phyloP scores from a whole-genome alignment of 23 tunicate species.

The Trididemnum clinides region DNA sequence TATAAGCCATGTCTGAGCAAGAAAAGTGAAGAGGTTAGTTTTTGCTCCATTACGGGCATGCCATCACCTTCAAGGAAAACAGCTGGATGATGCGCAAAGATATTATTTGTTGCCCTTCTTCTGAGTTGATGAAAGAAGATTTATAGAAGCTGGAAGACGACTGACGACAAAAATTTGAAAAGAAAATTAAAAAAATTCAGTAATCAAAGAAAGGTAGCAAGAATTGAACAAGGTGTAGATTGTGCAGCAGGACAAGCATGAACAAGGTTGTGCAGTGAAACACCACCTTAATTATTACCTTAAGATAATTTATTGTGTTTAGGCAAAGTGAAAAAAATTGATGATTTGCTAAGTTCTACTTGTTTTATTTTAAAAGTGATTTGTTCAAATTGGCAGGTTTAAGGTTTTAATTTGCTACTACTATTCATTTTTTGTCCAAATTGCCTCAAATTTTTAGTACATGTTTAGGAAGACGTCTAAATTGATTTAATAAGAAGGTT shows the following conservation, averaged over 20 bases:
- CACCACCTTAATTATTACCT: too few relatives aligned
- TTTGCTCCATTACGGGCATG: slow-evolving; percentile 2
- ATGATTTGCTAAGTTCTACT: neutral
- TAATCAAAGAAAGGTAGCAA: neutral
- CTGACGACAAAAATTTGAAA: too few relatives aligned
- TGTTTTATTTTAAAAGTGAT: neutral
- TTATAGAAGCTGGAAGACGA: too few relatives aligned
- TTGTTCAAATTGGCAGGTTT: neutral
- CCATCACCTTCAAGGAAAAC: neutral
- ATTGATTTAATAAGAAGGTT: neutral
- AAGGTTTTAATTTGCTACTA: neutral
- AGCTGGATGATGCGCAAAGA: neutral
- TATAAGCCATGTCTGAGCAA: neutral
- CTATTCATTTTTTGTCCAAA: slow-evolving; percentile 3
- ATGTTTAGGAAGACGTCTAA: neutral
- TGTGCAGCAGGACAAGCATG: neutral
- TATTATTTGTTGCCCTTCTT: neutral
- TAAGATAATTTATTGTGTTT: neutral
- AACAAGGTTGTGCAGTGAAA: neutral
- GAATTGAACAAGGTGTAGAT: neutral
- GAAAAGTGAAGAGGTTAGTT: neutral
- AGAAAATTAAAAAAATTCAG: too few relatives aligned
- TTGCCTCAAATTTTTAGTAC: neutral
- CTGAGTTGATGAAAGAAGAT: neutral
- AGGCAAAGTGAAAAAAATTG: neutral